These are phyloP conservation scores for Grallaria varia DNA, from an alignment of 2,113 vertebrate genomes.

Conservation along the genomic window DNA sequence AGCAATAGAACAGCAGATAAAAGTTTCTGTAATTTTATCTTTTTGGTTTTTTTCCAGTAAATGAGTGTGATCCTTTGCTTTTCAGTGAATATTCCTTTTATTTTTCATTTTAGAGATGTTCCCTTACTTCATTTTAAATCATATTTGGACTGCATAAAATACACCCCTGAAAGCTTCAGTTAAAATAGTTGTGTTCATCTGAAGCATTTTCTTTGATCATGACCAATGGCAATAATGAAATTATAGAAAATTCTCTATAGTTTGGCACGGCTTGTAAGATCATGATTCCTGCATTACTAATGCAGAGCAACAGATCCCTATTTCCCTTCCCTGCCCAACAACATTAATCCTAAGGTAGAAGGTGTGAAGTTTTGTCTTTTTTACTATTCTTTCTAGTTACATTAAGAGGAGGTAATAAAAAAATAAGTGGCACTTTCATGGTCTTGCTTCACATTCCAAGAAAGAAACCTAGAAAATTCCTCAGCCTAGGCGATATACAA, in stretches of 20 bases:
- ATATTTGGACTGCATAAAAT: not conserved
- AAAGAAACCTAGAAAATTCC: not conserved
- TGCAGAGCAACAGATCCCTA: not conserved
- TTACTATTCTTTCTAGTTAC: not conserved
- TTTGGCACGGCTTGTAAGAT: not conserved
- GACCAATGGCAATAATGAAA: not conserved
- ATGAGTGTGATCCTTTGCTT: not conserved
- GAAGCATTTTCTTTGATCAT: not conserved
- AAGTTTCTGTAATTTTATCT: not conserved
- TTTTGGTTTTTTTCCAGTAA: not conserved
- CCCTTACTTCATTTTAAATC: not conserved
- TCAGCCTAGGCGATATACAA: not conserved
- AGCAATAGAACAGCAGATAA: not conserved
- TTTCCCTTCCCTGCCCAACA: not conserved
- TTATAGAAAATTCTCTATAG: not conserved
- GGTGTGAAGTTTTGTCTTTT: not conserved
- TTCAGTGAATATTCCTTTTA: not conserved
- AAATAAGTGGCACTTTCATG: not conserved
- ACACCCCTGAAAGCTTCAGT: not conserved
- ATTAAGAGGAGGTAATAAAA: not conserved
- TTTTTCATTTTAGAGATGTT: not conserved
- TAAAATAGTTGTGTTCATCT: not conserved
- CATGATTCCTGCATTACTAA: not conserved
- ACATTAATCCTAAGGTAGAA: not conserved
- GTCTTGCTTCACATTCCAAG: not conserved